Base-by-base conservation (phyloP, 2,888 invertebrate genomes). In the Tridacna crocea region DNA sequence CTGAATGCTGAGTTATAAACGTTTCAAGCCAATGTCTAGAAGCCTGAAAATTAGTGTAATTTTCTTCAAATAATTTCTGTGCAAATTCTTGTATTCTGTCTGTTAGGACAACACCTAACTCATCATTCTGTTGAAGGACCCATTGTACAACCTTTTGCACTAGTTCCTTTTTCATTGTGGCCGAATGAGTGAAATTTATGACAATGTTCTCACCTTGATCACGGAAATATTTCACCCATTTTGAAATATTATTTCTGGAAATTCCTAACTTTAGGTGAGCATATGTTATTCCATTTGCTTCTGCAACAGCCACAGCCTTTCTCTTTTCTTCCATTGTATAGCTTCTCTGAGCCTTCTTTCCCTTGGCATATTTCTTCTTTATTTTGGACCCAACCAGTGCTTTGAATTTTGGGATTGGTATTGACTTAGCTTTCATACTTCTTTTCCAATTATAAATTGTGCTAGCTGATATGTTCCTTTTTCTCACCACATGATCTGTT, bases 141-240 rank as follows among this genome's bases (percentile, higher is more conserved):
- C 86, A 86, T 0, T 70, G 27, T 1, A 82, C 80, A 27, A 86
- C 65, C 58, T 78, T 77, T 55, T 82, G 77, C n/a, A 79, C 74
- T 12, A 85, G 79, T 47, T 83, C 83, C 51, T 83, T 80, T 55
- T 77, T 85, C 48, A 65, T 36, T 13, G 78, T 79, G 19, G 79
- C 70, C 22, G 82, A 65, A 55, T 79, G 76, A 22, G 77, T 77
- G 46, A 11, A 63, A 46, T 82, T 84, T 27, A 84, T 79, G 17
- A 82, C 81, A 65, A 84, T 84, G n/a, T 84, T 72, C 27, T 84
- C 84, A 15, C 84, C 84, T 68, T 82, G 74, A 36, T 84, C 84
- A 19, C 84, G 47, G 68, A 84, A 84, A 72, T 75, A 82, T 22
- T 79, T 72, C 13, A 84, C 68, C 84, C 84, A 84, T 36, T 82